These are phyloP conservation scores for Plebejus argus DNA, from an alignment of 2,888 invertebrate species.

Conservation along the genomic window DNA sequence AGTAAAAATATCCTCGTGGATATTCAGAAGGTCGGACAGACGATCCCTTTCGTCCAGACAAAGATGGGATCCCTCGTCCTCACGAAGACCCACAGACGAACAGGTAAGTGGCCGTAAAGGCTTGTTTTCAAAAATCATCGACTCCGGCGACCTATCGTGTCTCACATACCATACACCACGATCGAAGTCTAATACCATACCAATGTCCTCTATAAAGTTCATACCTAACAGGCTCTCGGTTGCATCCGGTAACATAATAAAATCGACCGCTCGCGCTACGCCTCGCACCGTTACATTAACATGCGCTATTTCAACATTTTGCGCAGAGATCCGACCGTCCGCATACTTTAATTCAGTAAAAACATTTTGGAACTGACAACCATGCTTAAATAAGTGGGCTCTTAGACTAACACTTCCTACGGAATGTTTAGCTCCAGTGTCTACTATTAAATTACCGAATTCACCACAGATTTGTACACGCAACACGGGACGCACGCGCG, in stretches of 20 bases:
- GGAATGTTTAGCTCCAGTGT: background rate
- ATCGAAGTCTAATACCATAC: conserved; percentile 2
- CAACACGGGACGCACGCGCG: too few species aligned
- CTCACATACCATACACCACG: background rate
- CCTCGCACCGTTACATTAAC: too few species aligned
- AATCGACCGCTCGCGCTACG: too few species aligned
- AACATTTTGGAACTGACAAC: too few species aligned
- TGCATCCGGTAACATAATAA: background rate
- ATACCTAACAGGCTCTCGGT: background rate
- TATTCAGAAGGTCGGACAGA: background rate
- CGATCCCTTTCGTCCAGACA: background rate
- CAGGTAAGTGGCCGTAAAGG: background rate
- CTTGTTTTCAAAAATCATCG: background rate
- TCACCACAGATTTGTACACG: background rate
- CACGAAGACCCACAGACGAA: background rate
- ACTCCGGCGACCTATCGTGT: background rate
- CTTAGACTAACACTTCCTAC: background rate
- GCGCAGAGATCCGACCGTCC: too few species aligned
- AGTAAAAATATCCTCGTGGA: background rate
- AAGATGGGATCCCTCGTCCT: background rate
- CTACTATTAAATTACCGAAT: conserved; percentile 3
- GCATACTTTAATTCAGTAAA: too few species aligned
- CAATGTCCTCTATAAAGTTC: conserved; percentile 1
- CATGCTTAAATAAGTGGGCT: background rate
- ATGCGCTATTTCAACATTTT: too few species aligned